Evolutionary conservation across 2,888 invertebrate genomes (phyloP), one percentile per base, ranked within the genome.

Genomic region (Chrysolina americana): DNA sequence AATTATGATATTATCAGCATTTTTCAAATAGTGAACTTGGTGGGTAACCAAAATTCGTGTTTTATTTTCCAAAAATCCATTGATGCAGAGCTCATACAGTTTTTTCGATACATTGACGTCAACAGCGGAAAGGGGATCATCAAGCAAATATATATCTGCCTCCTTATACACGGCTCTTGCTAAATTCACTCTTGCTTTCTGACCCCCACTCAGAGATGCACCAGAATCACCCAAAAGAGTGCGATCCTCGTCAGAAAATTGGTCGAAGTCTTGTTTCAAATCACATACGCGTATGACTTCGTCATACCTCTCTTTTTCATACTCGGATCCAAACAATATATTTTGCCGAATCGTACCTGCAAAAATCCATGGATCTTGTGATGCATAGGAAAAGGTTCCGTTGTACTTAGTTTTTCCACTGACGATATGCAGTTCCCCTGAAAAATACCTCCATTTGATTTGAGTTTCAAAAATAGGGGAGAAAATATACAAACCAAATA

Each of bases 71-170:
- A 95, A 88, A 81, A 92, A 91, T 9, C 90, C 81, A 19, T 81
- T 89, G 66, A 94, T 90, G 83, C 94, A 95, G 83, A 93, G 91
- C 83, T 96, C 94, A 88, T 96, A 96, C 80, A 97, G 89, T 87
- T 53, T 53, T 13, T 94, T 91, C 1, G 95, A 95, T 2, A 97
- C 96, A 85, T 94, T 94, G 0, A 94, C 91, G 88, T 97, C 97
- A 8, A 97, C 96, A 0, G 97, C 96, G 78, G 95, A 94, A 21
- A 97, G 89, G 0, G 97, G 96, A 89, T 97, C 97, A 86, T 97
- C 97, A 65, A 97, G 88, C 15, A 97, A 88, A 85, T 96, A 97
- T 77, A 97, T 93, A 78, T 96, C 95, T 0, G 95, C 93, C 71
- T 95, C 92, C 56, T 93, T 92, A 87, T 96, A 96, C 1, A 96